Evolutionary conservation across 2,797 vertebrate species (phyloP).

Genomic region (Neopelma chrysocephalum): DNA sequence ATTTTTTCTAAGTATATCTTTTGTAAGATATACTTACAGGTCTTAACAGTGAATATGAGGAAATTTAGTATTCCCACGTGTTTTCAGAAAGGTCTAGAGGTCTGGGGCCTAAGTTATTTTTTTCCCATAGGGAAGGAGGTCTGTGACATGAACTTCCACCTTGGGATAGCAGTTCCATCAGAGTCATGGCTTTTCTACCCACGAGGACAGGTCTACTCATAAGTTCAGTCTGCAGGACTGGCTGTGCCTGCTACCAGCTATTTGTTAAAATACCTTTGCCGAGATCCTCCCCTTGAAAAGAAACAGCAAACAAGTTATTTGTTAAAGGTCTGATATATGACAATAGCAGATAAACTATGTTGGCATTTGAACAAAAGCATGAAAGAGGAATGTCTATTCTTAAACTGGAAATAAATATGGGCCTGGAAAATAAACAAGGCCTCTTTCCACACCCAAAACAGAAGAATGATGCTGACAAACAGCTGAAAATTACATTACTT

Average conservation of each 20-base stretch:
- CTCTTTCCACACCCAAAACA: conserved; percentile 71
- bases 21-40: neutral
- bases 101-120: neutral
- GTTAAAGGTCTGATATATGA: neutral
- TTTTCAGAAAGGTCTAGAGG: neutral
- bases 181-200: neutral
- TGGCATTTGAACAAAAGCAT: neutral
- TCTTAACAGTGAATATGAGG: neutral
- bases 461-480: conserved; percentile 31
- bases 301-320: neutral
- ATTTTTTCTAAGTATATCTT: neutral
- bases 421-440: conserved; percentile 76
- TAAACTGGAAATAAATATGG: neutral
- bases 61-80: neutral
- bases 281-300: neutral
- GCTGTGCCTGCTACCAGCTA: neutral
- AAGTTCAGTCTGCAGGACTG: neutral
- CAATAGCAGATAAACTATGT: neutral
- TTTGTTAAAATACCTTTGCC: neutral
- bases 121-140: neutral
- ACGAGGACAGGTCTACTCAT: neutral
- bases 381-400: neutral
- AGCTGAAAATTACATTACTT: neutral
- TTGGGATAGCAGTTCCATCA: neutral
- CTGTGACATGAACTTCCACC: neutral